Base-by-base conservation (phyloP, 2,797 vertebrate species). In the Argya squamiceps region DNA sequence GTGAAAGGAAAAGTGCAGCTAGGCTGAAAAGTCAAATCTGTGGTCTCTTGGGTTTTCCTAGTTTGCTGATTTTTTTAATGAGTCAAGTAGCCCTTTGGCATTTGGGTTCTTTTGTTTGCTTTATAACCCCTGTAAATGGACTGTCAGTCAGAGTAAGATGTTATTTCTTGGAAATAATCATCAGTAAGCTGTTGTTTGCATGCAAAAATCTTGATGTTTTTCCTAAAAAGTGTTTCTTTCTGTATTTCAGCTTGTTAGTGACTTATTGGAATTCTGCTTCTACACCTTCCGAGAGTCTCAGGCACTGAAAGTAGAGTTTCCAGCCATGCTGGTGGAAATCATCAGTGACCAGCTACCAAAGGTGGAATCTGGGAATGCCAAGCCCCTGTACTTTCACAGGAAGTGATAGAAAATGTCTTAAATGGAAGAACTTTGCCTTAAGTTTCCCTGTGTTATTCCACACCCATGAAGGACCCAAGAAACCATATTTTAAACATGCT, bases 301-400 rank as follows among this genome's bases (percentile, higher is more conserved):
- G 98, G 99, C 99, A 90, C 98, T 99, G 97, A 99, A 99, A 97
- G 99, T 99, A 97, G 99, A 99, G 98, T 99, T 99, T 97, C 99
- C 99, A 0, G 99, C 99, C 56, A 99, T 99, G 99, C 98, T 99
- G 98, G 99, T 99, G 98, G 99, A 99, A 98, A 99, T 99, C 98
- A 99, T 99, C 98, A 99, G 99, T 71, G 99, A 99, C 98, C 99
- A 99, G 99, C 98, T 99, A 99, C 99, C 99, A 97, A 99, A 99
- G 98, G 99, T 99, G 98, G 99, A 99, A 97, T 99, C 99, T 8
- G 99, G 99, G 97, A 99, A 99, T 89, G 99, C 99, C 97, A 99
- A 99, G 98, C 98, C 99, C 85, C 99, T 99, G 95, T 99, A 98
- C 98, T 99, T 99, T 98, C 99, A 99, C 98, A 99, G 99, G 98